These are phyloP conservation scores for Herpailurus yagouaroundi DNA, from an alignment of 2,113 vertebrate genomes.

Conservation along the genomic window DNA sequence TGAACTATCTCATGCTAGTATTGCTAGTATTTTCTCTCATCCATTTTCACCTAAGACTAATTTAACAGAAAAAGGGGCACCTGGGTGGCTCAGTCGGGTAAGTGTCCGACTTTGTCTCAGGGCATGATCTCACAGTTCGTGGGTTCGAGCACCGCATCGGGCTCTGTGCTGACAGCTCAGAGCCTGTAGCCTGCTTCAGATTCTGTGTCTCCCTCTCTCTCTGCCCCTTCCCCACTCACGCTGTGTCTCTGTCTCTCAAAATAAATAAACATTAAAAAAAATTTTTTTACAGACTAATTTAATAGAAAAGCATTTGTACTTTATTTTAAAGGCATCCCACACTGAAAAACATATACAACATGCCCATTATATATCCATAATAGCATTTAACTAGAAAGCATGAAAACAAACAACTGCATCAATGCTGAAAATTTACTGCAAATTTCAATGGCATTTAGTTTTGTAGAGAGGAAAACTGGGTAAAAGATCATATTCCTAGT, in stretches of 20 bases:
- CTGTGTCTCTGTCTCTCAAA: too few species aligned
- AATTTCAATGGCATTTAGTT: neutral
- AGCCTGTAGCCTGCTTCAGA: too few species aligned
- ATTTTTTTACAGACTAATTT: neutral
- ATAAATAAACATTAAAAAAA: too few species aligned
- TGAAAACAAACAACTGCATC: neutral
- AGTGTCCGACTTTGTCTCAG: too few species aligned
- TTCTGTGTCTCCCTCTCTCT: too few species aligned
- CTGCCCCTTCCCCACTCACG: too few species aligned
- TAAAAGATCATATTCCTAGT: neutral
- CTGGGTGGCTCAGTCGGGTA: too few species aligned
- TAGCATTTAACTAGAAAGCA: slow-evolving; percentile 34
- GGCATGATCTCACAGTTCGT: too few species aligned
- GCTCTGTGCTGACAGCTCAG: too few species aligned
- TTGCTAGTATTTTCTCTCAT: slow-evolving; percentile 24
- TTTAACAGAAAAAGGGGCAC: neutral
- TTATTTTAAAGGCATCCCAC: slow-evolving; percentile 7
- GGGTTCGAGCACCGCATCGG: too few species aligned
- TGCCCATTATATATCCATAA: slow-evolving; percentile 10
- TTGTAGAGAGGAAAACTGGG: neutral
- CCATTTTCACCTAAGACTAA: slow-evolving; percentile 45
- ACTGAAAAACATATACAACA: neutral
- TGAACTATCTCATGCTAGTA: neutral
- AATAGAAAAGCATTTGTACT: neutral
- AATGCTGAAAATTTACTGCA: neutral